Evolutionary conservation across 2,888 invertebrate genomes (phyloP), one percentile per base, ranked within the genome.

Genomic region (Agrenia bidenticulata): DNA sequence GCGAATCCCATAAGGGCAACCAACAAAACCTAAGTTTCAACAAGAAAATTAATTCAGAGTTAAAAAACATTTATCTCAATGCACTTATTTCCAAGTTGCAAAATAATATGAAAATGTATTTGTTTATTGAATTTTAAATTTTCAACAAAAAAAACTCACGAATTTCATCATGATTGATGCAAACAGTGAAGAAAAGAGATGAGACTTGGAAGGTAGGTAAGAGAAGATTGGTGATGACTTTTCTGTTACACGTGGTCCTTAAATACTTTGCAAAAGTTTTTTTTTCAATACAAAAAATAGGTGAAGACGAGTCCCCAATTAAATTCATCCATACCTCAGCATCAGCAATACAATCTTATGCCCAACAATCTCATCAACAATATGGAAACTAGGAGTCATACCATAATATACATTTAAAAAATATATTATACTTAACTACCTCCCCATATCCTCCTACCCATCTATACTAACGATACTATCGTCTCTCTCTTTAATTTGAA

Each of bases 161-260:
- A 45, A 61, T 61, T 65, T 65, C 65, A 65, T 65, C 65, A 61
- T 65, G 51, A 50, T 54, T 24, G 17, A 45, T 45, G 45, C 45
- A 45, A 45, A 45, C 15, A 17, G 45, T 11, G 45, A 45, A 45
- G 45, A 39, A 7, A 39, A 39, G 15, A 19, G 45, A 45, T 45
- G 45, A 5, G 5, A 45, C 45, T 45, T 45, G 45, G 15, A 39
- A 39, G 26, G 41, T 21, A 56, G 27, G 17, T 37, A 56, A 32
- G 56, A 41, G 54, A 63, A 23, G 27, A 64, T 64, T 64, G 64
- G 19, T 53, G 59, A 64, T 64, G 64, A 54, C 45, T 15, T 45
- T 45, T 54, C 42, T n/a, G 50, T 21, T 58, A 21, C 50, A 41
- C 61, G 37, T 50, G 61, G 45, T 26, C 61, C 61, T 65, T 61